A percentile compares a stretch with the other conserved stretches of the same genome.
These are phyloP conservation scores for Tigriopus japonicus DNA, from an alignment of 1,140 invertebrate genomes.

Conservation along the genomic window DNA sequence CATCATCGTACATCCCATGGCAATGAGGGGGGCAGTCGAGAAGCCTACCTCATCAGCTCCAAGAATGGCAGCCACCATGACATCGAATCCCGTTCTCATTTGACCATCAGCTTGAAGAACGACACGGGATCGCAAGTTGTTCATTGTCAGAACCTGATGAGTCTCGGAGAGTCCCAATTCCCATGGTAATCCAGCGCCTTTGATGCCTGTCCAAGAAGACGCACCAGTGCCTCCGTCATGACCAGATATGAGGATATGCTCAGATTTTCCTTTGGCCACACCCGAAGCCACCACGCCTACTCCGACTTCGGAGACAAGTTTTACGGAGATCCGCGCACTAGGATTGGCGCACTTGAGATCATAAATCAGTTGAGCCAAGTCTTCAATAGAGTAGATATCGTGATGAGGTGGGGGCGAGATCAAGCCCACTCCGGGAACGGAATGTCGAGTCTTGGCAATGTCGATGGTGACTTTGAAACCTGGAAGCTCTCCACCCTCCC, in stretches of 20 bases:
- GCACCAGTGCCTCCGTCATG: conserved; percentile 97
- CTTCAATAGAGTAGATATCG: conserved; percentile 98
- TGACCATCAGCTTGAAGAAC: conserved; percentile 44
- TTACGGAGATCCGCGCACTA: conserved; percentile 81
- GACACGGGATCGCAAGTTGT: conserved; percentile 82
- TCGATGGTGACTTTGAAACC: conserved; percentile 51
- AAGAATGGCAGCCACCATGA: conserved; percentile 82
- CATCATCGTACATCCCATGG: conserved; percentile 98
- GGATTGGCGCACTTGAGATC: conserved; percentile 97
- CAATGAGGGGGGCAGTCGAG: conserved; percentile 91
- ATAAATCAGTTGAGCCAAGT: conserved; percentile 93
- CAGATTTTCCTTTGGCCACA: conserved; percentile 95
- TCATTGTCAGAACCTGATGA: conserved; percentile 81
- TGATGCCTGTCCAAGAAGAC: conserved; percentile 77
- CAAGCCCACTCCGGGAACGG: conserved; percentile 87
- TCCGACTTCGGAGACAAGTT: conserved; percentile 93
- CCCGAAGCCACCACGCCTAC: conserved; percentile 95
- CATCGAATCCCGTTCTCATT: conserved; percentile 52
- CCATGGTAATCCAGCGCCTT: conserved; percentile 53
- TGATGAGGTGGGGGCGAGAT: conserved; percentile 98
- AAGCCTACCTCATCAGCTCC: conserved; percentile 99
- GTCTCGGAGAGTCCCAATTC: conserved; percentile 93
- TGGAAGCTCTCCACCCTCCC: conserved; percentile 83
- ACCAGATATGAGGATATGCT: conserved; percentile 94
- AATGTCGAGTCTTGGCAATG: conserved; percentile 85